These are phyloP conservation scores for Polymixis flavicincta DNA, from an alignment of 2,888 invertebrate species.

Conservation along the genomic window DNA sequence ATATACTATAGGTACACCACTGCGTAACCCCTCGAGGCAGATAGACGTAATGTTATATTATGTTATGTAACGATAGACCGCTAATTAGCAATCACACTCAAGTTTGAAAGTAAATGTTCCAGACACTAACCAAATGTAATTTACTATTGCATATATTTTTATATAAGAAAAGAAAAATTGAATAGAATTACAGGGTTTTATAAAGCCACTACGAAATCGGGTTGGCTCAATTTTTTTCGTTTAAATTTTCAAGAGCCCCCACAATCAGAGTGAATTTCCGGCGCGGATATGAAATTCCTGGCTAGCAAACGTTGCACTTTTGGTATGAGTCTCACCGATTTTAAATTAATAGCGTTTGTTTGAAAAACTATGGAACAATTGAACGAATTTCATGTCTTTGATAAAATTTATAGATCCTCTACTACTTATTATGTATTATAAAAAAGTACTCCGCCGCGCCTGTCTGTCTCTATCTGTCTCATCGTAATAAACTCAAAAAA, in stretches of 20 bases:
- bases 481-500: too few relatives aligned
- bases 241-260: conserved; percentile 30
- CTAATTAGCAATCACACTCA: too few relatives aligned
- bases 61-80: too few relatives aligned
- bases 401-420: too few relatives aligned
- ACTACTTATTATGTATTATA: too few relatives aligned
- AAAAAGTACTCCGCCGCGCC: too few relatives aligned
- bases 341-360: conserved; percentile 36
- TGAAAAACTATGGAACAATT: not conserved
- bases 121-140: not conserved
- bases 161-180: too few relatives aligned
- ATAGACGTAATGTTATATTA: too few relatives aligned
- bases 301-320: conserved; percentile 26
- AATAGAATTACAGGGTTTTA: not conserved
- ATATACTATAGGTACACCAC: too few relatives aligned
- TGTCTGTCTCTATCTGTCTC: too few relatives aligned
- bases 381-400: not conserved
- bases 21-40: too few relatives aligned
- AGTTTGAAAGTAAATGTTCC: not conserved
- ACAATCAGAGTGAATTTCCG: conserved; percentile 65
- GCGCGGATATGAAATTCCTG: conserved; percentile 70
- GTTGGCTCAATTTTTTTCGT: conserved; percentile 29
- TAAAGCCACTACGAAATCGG: conserved; percentile 7
- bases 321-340: conserved; percentile 19
- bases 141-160: too few relatives aligned